Evolutionary conservation across 2,113 vertebrate genomes (phyloP).

Genomic region (Oryzias curvinotus): DNA sequence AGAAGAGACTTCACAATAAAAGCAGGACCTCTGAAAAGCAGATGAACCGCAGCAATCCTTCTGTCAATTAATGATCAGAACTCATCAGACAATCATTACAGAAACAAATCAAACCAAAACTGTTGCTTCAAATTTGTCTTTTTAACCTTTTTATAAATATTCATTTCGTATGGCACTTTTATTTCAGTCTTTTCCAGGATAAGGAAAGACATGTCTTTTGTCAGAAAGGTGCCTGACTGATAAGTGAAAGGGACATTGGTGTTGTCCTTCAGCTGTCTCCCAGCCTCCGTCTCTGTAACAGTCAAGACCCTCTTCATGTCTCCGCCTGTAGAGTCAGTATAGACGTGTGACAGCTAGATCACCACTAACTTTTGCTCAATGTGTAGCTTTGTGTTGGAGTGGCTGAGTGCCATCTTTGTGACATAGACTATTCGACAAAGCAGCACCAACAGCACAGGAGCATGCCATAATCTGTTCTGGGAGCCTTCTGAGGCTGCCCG

Average conservation of each 20-base stretch:
- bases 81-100: neutral
- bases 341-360: neutral
- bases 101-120: no score
- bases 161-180: neutral
- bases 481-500: neutral
- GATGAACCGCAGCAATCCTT: constrained; percentile 13
- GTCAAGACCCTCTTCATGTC: constrained; percentile 1
- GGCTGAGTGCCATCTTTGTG: constrained; percentile 26
- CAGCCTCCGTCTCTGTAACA: neutral
- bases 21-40: neutral
- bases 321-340: neutral
- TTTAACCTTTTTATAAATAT: neutral
- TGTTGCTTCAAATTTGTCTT: no score
- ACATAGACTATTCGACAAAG: constrained; percentile 35
- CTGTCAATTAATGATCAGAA: neutral
- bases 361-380: constrained; percentile 1
- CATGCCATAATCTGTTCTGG: constrained; percentile 1
- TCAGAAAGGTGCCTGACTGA: neutral
- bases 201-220: neutral
- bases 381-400: constrained; percentile 25
- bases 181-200: neutral
- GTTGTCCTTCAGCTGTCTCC: constrained; percentile 1
- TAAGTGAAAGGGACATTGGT: constrained; percentile 5
- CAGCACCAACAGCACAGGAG: neutral
- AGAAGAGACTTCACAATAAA: neutral